Evolutionary conservation across 2,113 vertebrate genomes (phyloP).

Genomic region (Raphicerus campestris): DNA sequence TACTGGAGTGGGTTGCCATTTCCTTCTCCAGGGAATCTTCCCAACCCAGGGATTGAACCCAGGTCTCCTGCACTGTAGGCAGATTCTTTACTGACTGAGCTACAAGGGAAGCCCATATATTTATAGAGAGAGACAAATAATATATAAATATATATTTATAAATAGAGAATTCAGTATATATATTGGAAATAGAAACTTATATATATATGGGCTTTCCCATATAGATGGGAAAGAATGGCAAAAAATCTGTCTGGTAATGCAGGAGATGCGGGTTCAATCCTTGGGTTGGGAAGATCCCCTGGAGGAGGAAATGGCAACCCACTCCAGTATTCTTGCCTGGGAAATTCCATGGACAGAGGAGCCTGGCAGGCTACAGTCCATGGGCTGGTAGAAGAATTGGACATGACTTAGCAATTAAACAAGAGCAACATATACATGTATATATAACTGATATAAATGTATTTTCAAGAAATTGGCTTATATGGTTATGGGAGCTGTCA

Average conservation of each 20-base stretch:
- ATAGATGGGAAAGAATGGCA: background rate
- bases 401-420: background rate
- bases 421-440: background rate
- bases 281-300: background rate
- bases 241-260: background rate
- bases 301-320: background rate
- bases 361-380: background rate
- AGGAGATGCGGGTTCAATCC: background rate
- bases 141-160: background rate
- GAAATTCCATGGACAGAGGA: background rate
- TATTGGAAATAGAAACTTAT: background rate
- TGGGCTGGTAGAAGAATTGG: background rate
- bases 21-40: background rate
- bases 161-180: background rate
- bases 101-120: background rate
- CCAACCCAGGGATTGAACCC: background rate
- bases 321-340: background rate
- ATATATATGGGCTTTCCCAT: background rate
- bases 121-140: background rate
- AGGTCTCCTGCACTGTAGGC: background rate
- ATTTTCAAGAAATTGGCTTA: background rate
- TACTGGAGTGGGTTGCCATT: background rate
- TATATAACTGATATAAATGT: background rate
- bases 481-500: background rate
- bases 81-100: background rate